These are phyloP conservation scores for Trididemnum nubilum DNA, from an alignment of 23 tunicate species.

Conservation along the genomic window DNA sequence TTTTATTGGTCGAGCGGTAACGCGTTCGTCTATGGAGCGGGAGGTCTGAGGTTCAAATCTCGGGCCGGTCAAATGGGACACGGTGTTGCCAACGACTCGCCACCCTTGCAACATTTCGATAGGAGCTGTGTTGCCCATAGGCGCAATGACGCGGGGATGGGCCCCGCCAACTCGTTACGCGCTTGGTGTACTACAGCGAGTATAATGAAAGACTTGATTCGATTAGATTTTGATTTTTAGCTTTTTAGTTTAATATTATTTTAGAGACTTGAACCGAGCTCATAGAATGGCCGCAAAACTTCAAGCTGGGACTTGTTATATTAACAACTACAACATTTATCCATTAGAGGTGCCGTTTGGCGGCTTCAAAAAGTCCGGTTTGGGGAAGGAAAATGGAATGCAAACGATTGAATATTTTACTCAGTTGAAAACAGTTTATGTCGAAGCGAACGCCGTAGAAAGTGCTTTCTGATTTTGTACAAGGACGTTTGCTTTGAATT, in stretches of 20 bases:
- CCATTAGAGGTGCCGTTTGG: slow-evolving; percentile 94
- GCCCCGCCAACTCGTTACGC: no score
- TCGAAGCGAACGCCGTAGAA: slow-evolving; percentile 56
- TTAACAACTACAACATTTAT: slow-evolving; percentile 78
- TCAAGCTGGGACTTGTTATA: slow-evolving; percentile 78
- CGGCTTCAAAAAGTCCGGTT: slow-evolving; percentile 86
- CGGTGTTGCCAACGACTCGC: neutral
- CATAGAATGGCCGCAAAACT: slow-evolving; percentile 75
- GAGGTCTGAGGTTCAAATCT: no score
- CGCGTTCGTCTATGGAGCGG: no score
- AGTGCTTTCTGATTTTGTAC: slow-evolving; percentile 40
- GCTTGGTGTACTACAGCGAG: no score
- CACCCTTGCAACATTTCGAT: no score
- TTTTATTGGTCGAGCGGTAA: no score
- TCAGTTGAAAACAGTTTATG: slow-evolving; percentile 82
- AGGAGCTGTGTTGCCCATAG: no score
- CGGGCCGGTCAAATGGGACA: no score
- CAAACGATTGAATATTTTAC: slow-evolving; percentile 70
- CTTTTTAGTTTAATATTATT: slow-evolving; percentile 9
- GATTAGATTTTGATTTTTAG: no score
- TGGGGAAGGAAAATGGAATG: slow-evolving; percentile 89
- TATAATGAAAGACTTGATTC: no score
- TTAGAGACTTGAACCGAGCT: slow-evolving; percentile 76
- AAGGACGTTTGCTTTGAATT: no score
- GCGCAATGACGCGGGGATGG: no score